Evolutionary conservation across 2,113 vertebrate species (phyloP), one percentile per base, ranked within the genome.

Genomic region (Ammodytes dubius): DNA sequence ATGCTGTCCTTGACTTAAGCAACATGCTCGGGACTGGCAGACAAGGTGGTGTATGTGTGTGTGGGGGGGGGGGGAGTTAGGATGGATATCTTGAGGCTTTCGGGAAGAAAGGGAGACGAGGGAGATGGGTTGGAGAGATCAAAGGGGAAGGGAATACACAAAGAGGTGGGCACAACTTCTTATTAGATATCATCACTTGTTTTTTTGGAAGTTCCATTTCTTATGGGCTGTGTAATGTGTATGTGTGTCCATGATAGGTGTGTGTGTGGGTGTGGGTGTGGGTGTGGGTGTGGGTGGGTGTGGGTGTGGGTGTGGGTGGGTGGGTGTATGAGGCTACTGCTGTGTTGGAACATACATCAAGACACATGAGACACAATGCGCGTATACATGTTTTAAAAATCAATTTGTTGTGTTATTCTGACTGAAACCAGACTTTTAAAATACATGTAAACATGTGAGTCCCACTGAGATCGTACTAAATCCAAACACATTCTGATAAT

Each of bases 1-100:
- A 93, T 95, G 85, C 69, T 19, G 80, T 83, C 90, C 91, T 94
- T 92, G 92, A 89, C 88, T 92, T 87, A 89, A 92, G 89, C 77
- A 90, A 88, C 71, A 87, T 77, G 53, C 73, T 46, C 19, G 19
- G 74, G 74, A 77, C 85, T 80, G 1, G n/a, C 61, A 43, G 81
- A 27, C 27, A 27, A 27, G 27, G 27, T 27, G 27, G 27, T 27
- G 27, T 27, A 27, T 27, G 27, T 27, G 27, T 27, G 27, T 27
- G 27, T 27, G 27, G 27, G 27, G 27, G 12, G 46, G 43, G 13
- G 14, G 65, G 35, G 70, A 60, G 37, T 66, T 77, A 76, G 81
- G 65, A 63, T 47, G 66, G 83, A 75, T 83, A 71, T 79, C 84
- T 86, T 63, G 80, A 85, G 81, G 80, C 78, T 85, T 85, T 82